Conservation (phyloP, 2,113 vertebrate genomes). For the Pelmatolapia mariae region DNA sequence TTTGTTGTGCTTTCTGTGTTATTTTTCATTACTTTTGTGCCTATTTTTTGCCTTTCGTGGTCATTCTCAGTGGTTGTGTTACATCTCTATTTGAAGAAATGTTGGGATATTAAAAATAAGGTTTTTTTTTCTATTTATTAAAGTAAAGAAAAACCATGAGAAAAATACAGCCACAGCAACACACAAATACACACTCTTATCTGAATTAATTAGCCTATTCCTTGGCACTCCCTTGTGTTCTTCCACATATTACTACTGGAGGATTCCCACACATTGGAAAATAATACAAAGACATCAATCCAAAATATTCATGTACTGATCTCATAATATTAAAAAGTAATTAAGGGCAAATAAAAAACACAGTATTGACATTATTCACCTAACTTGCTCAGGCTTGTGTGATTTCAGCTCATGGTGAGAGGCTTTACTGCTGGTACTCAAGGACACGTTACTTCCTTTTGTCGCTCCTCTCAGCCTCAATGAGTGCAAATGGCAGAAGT, state of each 20-base stretch:
- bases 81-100: not conserved
- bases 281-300: not conserved
- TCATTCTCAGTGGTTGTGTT: not conserved
- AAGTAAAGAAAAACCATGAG: not conserved
- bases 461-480: not conserved
- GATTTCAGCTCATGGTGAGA: not conserved
- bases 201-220: not conserved
- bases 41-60: fast-evolving
- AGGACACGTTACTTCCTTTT: not conserved
- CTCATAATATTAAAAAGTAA: not conserved
- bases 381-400: not conserved
- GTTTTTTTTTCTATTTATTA: fast-evolving
- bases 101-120: not conserved
- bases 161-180: not conserved
- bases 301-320: not conserved
- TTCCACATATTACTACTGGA: not conserved
- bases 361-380: not conserved
- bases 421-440: not conserved
- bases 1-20: not conserved
- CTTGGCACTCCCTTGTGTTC: not conserved
- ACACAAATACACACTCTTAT: not conserved
- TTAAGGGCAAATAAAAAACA: not conserved
- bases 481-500: not conserved
- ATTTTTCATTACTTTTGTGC: not conserved
- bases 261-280: not conserved